Evolutionary conservation across 2,888 invertebrate species (phyloP), one percentile per base, ranked within the genome.

Genomic region (Cryptocheilus praepositus): DNA sequence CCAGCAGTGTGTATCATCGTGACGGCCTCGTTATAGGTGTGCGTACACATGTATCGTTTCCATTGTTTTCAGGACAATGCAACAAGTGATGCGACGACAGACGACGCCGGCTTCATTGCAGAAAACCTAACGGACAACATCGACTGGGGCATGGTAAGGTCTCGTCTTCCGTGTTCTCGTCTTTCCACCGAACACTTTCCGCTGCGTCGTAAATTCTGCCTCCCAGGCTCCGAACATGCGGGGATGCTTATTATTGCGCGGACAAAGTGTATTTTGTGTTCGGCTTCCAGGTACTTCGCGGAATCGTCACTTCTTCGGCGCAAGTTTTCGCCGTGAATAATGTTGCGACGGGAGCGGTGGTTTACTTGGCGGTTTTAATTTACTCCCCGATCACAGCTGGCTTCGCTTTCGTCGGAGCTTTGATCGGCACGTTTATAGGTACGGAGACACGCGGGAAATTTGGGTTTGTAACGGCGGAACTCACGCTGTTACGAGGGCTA

Each of bases 351-450:
- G 89, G 89, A 19, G 77, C 86, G 13, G 69, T 89, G 15, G 85
- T 89, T 53, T 89, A 89, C 74, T 73, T 89, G 52, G 89, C 83
- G 18, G 79, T 89, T 44, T 64, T 89, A 67, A 78, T 90, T 62
- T 90, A 88, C 76, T 90, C 90, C 18, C 90, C 90, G 1, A 80
- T 86, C 16, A 85, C 88, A 11, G 85, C 87, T 22, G 77, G 83
- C 16, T 89, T 89, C 70, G 85, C 86, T 19, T 81, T 88, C 25
- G 54, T 87, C 36, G 90, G 90, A 8, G 88, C 89, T 3, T 70
- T 87, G 5, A 49, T 86, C 16, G 88, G 87, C 7, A 86, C 88
- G 3, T 74, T 89, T 25, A 79, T 86, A 71, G 89, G 90, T 89
- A 85, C 79, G 63, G 74, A 56, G 55, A 64, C 51, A 25, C 28